Base-by-base conservation (phyloP, 2,888 invertebrate species). In the Pimpla rufipes region DNA sequence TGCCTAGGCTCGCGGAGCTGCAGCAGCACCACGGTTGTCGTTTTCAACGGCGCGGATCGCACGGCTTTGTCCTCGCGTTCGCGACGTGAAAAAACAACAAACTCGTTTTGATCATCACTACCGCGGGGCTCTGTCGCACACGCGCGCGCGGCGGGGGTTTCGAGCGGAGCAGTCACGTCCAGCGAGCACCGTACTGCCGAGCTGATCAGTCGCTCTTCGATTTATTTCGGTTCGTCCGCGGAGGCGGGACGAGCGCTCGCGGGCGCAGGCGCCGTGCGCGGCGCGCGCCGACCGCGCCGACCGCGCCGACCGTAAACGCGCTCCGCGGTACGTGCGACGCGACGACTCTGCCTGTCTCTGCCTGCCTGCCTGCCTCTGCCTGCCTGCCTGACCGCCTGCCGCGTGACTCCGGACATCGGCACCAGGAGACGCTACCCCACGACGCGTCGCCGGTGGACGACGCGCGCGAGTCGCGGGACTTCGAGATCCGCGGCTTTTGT, bases 171-270 rank as follows among this genome's bases (percentile, higher is more conserved):
- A 85, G 85, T 88, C 88, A 89, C 90, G 89, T 91, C 90, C 88
- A 90, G 87, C 91, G 89, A 89, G 89, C 88, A 90, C 89, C 88
- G 90, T 90, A 64, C 79, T 81, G 83, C 74, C 76, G 77, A 70
- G 70, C 79, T 57, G 79, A 81, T 90, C 90, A 89, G 91, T n/a
- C 90, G 90, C 91, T 90, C 89, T 93, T 93, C 93, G 93, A 93
- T 93, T 93, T 93, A 92, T 92, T 93, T 92, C 90, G 90, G 91
- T 92, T 90, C 90, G 90, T 89, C 90, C 85, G 89, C 85, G 89
- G 89, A 90, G 89, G 89, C 90, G 88, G 87, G 88, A 90, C 85
- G 85, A 75, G 89, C 84, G 85, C 86, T 85, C 80, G 83, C 70
- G 50, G 47, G 85, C 90, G 91, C 90, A 88, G 78, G 91, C 91